Percentiles rank a stretch among this genome's conserved stretches.
Conservation (phyloP, 2,113 vertebrate species). For the Engystomops pustulosus region DNA sequence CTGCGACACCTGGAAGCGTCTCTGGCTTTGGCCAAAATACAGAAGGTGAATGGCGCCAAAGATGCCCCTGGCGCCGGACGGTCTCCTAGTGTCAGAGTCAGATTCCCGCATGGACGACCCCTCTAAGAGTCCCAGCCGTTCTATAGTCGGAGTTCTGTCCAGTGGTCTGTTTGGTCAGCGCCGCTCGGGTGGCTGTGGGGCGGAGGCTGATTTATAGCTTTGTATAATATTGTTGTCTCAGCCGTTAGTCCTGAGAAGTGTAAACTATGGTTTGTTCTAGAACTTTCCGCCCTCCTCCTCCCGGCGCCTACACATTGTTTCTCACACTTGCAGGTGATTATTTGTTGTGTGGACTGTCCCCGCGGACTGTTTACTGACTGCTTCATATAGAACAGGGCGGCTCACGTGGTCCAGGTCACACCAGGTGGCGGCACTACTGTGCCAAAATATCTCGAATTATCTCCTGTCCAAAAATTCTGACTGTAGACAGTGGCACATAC, state of each 20-base stretch:
- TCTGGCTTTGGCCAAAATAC: too few species aligned
- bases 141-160: too few species aligned
- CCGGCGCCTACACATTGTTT: background rate
- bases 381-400: background rate
- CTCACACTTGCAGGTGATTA: constrained; percentile 7
- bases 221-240: constrained; percentile 5
- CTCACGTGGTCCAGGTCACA: background rate
- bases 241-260: constrained; percentile 27
- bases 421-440: background rate
- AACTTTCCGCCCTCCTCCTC: background rate
- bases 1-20: too few species aligned
- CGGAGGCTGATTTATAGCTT: constrained; percentile 3
- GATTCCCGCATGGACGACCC: too few species aligned
- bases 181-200: background rate
- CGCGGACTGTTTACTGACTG: background rate
- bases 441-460: too few species aligned
- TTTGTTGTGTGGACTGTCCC: background rate
- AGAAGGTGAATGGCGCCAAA: too few species aligned
- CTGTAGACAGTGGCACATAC: too few species aligned
- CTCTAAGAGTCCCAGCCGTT: too few species aligned
- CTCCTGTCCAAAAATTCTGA: too few species aligned
- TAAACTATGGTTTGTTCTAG: constrained; percentile 18
- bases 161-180: background rate
- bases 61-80: too few species aligned
- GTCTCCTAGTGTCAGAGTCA: too few species aligned